Evolutionary conservation across 2,797 vertebrate species (phyloP).

Genomic region (Coluber constrictor): DNA sequence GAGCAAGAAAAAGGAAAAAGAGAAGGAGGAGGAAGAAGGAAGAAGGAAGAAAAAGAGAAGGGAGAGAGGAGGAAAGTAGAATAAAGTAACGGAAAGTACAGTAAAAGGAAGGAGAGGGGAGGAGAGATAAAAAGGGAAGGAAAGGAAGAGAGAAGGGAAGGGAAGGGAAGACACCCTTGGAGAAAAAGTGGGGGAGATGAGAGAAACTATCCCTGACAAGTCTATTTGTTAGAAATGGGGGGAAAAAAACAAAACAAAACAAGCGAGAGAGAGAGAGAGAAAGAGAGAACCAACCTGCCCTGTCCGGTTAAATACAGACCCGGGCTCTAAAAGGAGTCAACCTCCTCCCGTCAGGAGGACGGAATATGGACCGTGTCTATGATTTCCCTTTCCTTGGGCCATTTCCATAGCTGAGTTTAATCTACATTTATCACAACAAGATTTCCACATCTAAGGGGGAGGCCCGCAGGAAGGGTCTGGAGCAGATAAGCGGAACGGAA

Average conservation of each 20-base stretch:
- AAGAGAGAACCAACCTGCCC: not conserved
- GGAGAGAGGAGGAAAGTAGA: not conserved
- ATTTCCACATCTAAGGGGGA: slow-evolving; percentile 25
- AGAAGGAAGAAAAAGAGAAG: too few species aligned
- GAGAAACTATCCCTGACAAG: not conserved
- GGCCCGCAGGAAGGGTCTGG: slow-evolving; percentile 23
- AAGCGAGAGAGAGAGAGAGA: too few species aligned
- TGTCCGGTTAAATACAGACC: not conserved
- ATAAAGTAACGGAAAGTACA: too few species aligned
- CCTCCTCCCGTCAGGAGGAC: not conserved
- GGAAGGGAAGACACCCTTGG: not conserved
- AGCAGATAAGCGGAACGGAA: slow-evolving; percentile 19
- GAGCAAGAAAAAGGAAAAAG: too few species aligned
- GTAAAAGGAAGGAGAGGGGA: too few species aligned
- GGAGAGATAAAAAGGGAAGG: too few species aligned
- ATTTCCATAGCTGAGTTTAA: not conserved
- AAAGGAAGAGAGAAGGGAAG: too few species aligned
- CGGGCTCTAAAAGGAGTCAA: not conserved
- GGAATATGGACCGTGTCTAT: not conserved
- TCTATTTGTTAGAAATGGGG: not conserved
- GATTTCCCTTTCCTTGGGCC: not conserved
- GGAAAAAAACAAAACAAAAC: too few species aligned
- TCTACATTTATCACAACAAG: not conserved
- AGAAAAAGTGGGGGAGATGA: not conserved
- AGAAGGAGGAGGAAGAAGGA: not conserved